Evolutionary conservation across 2,797 vertebrate genomes (phyloP), one percentile per base, ranked within the genome.

Genomic region (Cichlasoma orientale): DNA sequence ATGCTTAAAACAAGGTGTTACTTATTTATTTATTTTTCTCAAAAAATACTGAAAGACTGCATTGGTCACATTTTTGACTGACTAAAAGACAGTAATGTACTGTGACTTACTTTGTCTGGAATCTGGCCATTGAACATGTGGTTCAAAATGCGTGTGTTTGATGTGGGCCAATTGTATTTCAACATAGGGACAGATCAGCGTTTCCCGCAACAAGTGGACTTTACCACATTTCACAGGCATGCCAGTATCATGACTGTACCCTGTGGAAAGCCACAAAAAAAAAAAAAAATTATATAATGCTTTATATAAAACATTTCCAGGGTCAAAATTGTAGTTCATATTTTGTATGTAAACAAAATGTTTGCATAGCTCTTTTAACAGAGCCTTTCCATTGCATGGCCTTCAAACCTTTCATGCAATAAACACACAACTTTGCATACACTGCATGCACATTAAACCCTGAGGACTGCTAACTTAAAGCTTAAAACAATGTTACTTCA

Each of bases 21-120:
- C 6, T 33, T 33, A 10, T 10, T 3, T 7, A 0, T 0, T 7
- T 29, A 47, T 11, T n/a, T 61, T 41, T 36, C 6, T 18, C 25
- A 66, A 18, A 29, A 78, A 47, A 2, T 50, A 23, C 16, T 36
- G 21, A 10, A 38, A 31, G 2, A 7, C 16, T 55, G 1, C 25
- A 21, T 31, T 74, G 25, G 1, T 16, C 19, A 13, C 18, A 58
- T 50, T 70, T 36, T 55, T 54, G 1, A 56, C 16, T 0, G n/a
- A 68, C 56, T 58, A 31, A 72, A 70, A 57, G 3, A 31, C 12
- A 27, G 7, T 4, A 29, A 72, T 61, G 13, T 21, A 10, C 16
- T n/a, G 3, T 38, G 5, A 47, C 16, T 38, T 56, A 13, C 23
- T 38, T 75, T 47, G 7, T 7, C 44, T 50, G 14, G 6, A 50